These are phyloP conservation scores for Pelosia muscerda DNA, from an alignment of 2,888 invertebrate species.

Conservation along the genomic window DNA sequence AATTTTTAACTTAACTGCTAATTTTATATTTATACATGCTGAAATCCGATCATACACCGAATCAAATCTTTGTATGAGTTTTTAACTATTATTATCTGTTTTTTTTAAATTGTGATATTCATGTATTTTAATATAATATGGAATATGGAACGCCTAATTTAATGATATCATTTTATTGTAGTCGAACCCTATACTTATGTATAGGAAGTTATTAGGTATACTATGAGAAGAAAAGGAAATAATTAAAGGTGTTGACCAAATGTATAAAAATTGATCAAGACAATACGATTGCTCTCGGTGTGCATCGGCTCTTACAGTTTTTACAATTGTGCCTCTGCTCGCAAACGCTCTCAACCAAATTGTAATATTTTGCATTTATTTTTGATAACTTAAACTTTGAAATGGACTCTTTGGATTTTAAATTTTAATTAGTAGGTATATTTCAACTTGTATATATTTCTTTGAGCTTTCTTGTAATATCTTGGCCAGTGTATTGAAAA, in stretches of 20 bases:
- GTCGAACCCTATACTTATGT: no score
- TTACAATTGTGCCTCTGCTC: constrained; percentile 70
- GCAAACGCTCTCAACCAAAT: constrained; percentile 79
- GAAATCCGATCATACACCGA: no score
- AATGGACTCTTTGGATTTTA: constrained; percentile 54
- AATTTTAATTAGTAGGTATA: constrained; percentile 49
- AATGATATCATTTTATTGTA: no score
- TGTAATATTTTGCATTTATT: constrained; percentile 86
- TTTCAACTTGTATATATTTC: constrained; percentile 52
- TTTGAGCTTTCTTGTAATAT: not conserved
- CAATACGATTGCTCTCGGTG: constrained; percentile 34
- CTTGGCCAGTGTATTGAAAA: not conserved
- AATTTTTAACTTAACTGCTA: no score
- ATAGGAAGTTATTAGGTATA: no score
- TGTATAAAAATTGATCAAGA: not conserved
- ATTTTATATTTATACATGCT: no score
- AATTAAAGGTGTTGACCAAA: not conserved
- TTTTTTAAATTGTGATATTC: no score
- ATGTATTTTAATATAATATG: no score
- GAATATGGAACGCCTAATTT: no score
- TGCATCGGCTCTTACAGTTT: constrained; percentile 58
- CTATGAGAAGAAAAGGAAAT: not conserved
- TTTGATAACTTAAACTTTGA: constrained; percentile 78
- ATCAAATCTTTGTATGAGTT: no score
- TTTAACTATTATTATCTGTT: no score